Conservation (phyloP, 2,113 vertebrate genomes). For the Pangasianodon hypophthalmus region DNA sequence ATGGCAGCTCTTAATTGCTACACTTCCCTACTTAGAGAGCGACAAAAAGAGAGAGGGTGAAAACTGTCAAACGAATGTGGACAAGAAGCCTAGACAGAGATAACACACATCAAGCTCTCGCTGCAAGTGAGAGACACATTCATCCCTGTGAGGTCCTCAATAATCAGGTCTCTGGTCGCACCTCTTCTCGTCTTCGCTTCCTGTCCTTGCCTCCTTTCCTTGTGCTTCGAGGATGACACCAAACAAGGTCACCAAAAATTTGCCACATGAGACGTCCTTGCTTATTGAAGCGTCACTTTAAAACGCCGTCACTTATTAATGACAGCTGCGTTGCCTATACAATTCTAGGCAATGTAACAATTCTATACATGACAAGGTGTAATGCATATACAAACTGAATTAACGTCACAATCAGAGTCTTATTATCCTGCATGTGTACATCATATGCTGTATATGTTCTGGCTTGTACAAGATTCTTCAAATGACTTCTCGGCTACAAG, state of each 20-base stretch:
- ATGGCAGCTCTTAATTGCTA: slow-evolving; percentile 18
- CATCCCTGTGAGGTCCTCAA: neutral
- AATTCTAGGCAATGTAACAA: too few species aligned
- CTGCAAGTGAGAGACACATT: too few species aligned
- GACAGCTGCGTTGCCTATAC: neutral
- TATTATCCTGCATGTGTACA: neutral
- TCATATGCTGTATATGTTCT: too few species aligned
- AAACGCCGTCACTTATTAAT: neutral
- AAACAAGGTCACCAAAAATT: neutral
- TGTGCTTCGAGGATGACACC: neutral
- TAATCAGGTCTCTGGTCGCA: neutral
- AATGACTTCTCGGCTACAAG: too few species aligned
- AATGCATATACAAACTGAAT: neutral
- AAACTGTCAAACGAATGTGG: neutral
- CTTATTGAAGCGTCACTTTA: neutral
- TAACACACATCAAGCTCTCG: neutral
- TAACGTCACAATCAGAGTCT: too few species aligned
- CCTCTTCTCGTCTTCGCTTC: neutral
- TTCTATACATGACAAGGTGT: neutral
- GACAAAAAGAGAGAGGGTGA: neutral
- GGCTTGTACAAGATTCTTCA: too few species aligned
- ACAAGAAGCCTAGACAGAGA: neutral
- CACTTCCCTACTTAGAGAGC: neutral
- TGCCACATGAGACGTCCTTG: neutral
- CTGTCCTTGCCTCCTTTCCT: neutral